A percentile compares a stretch with the other conserved stretches of the same genome.
phyloP scores from a whole-genome alignment of 1,140 invertebrate species.

The Coenobita brevimanus region DNA sequence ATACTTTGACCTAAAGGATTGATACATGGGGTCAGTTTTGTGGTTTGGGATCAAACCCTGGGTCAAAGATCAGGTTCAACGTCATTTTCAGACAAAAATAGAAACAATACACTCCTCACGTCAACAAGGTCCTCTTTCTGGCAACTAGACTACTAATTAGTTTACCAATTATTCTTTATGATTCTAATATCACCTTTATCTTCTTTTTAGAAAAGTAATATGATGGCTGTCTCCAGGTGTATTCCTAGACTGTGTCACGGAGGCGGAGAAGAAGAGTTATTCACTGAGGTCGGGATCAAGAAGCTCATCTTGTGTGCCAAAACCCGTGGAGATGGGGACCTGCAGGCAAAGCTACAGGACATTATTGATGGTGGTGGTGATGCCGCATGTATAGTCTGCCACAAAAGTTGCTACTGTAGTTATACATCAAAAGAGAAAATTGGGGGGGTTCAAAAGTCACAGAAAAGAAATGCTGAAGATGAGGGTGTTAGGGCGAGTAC shows the following conservation, averaged over 20 bases:
- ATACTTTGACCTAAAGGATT: too few relatives aligned
- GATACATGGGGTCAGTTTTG: too few relatives aligned
- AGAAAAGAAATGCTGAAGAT: not conserved
- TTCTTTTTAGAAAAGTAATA: too few relatives aligned
- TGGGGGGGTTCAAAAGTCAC: not conserved
- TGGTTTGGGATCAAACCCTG: too few relatives aligned
- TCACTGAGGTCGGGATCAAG: slow-evolving; percentile 13
- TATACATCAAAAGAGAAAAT: slow-evolving; percentile 13
- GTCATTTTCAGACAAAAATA: too few relatives aligned
- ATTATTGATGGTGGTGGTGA: slow-evolving; percentile 1
- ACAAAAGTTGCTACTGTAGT: slow-evolving; percentile 1
- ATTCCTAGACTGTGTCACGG: not conserved
- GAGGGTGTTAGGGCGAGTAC: not conserved
- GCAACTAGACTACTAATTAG: too few relatives aligned
- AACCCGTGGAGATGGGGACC: not conserved
- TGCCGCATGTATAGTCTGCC: not conserved
- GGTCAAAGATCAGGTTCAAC: too few relatives aligned
- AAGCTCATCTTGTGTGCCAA: slow-evolving; percentile 4
- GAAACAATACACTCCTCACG: too few relatives aligned
- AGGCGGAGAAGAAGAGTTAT: not conserved
- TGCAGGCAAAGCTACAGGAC: slow-evolving; percentile 8
- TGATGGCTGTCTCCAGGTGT: too few relatives aligned
- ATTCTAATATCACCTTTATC: too few relatives aligned
- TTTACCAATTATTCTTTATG: too few relatives aligned
- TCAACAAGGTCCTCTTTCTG: too few relatives aligned